A percentile compares a stretch with the other conserved stretches of the same genome.
Evolutionary conservation across 2,113 vertebrate genomes (phyloP).

Genomic region (Formicarius rufipectus): DNA sequence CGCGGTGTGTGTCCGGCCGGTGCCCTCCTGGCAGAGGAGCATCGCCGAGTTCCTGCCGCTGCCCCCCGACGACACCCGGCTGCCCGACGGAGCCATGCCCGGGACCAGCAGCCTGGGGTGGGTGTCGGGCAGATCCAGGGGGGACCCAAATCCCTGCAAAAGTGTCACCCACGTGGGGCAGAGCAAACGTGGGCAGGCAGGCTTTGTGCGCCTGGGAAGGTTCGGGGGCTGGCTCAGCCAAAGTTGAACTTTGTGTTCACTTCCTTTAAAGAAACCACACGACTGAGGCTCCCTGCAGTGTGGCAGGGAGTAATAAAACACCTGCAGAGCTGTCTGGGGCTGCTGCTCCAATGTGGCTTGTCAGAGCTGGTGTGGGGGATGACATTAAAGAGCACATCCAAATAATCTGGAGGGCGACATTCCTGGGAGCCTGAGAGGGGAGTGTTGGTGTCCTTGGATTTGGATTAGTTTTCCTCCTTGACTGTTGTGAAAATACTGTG

Average conservation of each 20-base stretch:
- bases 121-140: background rate
- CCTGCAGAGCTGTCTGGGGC: background rate
- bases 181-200: too few species aligned
- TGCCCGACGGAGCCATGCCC: constrained; percentile 70
- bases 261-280: background rate
- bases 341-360: background rate
- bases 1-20: constrained; percentile 84
- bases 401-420: accelerated
- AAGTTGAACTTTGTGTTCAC: background rate
- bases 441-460: background rate
- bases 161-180: accelerated
- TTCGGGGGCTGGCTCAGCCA: too few species aligned
- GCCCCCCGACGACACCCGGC: constrained; percentile 80
- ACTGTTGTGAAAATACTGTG: background rate
- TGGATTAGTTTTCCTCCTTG: accelerated
- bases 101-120: constrained; percentile 85
- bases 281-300: background rate
- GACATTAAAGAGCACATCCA: background rate
- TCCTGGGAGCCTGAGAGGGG: background rate
- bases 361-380: background rate
- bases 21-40: constrained; percentile 88
- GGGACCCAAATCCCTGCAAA: background rate
- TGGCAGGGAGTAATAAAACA: too few species aligned
- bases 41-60: constrained; percentile 88
- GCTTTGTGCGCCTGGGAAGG: background rate